Evolutionary conservation across 2,797 vertebrate species (phyloP).

Genomic region (Morus bassanus): DNA sequence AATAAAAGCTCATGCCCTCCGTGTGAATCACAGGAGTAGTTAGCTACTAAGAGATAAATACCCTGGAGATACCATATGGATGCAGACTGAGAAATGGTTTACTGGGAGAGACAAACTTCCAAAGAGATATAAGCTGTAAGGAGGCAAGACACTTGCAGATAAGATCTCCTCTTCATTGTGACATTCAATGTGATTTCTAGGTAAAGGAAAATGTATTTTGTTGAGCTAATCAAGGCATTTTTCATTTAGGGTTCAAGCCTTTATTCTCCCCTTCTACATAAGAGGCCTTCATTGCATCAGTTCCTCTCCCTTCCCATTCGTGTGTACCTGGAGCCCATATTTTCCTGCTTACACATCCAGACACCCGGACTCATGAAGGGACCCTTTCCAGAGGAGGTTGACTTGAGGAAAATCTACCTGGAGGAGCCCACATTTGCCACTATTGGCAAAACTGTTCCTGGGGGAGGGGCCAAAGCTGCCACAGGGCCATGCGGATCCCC

Average conservation of each 20-base stretch:
- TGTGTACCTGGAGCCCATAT: not conserved
- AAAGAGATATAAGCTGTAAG: not conserved
- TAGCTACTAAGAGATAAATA: not conserved
- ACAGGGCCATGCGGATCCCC: not conserved
- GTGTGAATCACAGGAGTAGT: not conserved
- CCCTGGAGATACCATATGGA: not conserved
- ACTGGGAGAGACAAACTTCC: not conserved
- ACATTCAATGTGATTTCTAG: not conserved
- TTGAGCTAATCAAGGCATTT: not conserved
- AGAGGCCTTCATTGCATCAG: not conserved
- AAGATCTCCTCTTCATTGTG: not conserved
- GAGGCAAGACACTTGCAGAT: not conserved
- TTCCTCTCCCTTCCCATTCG: not conserved
- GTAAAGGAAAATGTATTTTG: not conserved
- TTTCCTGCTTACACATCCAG: not conserved
- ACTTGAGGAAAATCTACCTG: not conserved
- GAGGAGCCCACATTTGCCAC: fast-evolving
- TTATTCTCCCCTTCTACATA: not conserved
- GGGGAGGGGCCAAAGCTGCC: not conserved
- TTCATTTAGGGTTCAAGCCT: not conserved
- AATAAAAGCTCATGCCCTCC: not conserved
- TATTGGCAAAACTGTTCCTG: not conserved
- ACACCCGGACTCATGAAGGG: not conserved
- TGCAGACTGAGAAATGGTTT: not conserved
- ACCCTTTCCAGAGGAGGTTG: not conserved